These are phyloP conservation scores for Triplophysa siluroides DNA, from an alignment of 2,113 vertebrate species.

Conservation along the genomic window DNA sequence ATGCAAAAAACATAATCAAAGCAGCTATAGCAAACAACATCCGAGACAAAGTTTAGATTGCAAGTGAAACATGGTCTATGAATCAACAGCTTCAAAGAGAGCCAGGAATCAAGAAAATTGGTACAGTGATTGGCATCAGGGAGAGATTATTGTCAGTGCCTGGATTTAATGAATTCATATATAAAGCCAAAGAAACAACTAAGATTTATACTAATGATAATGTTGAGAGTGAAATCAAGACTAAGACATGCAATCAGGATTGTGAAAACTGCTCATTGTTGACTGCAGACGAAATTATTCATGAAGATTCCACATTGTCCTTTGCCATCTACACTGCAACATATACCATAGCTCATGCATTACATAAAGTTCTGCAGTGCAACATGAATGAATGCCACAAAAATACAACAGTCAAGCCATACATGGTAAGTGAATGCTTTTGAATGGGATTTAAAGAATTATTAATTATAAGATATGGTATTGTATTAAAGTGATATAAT, in stretches of 20 bases:
- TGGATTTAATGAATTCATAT: constrained; percentile 67
- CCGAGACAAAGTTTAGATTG: constrained; percentile 81
- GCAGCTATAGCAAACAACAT: constrained; percentile 72
- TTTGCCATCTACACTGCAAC: constrained; percentile 75
- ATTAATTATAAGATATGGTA: background rate
- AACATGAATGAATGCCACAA: constrained; percentile 61
- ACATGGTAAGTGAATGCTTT: constrained; percentile 72
- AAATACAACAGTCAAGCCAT: constrained; percentile 67
- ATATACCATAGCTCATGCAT: constrained; percentile 74
- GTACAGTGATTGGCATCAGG: constrained; percentile 76
- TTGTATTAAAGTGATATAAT: too few relatives aligned
- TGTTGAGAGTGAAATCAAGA: background rate
- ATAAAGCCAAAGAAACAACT: constrained; percentile 18
- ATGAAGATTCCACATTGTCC: constrained; percentile 50
- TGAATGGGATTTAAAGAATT: background rate
- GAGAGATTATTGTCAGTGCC: constrained; percentile 59
- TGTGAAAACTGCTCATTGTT: constrained; percentile 61
- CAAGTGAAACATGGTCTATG: constrained; percentile 75
- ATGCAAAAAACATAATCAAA: constrained; percentile 62
- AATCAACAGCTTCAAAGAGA: constrained; percentile 60
- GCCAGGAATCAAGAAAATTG: constrained; percentile 69
- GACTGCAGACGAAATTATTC: background rate
- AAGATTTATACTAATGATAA: background rate
- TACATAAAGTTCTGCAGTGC: constrained; percentile 79
- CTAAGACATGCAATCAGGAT: constrained; percentile 64